Evolutionary conservation across 2,113 vertebrate genomes (phyloP).

Genomic region (Egretta garzetta): DNA sequence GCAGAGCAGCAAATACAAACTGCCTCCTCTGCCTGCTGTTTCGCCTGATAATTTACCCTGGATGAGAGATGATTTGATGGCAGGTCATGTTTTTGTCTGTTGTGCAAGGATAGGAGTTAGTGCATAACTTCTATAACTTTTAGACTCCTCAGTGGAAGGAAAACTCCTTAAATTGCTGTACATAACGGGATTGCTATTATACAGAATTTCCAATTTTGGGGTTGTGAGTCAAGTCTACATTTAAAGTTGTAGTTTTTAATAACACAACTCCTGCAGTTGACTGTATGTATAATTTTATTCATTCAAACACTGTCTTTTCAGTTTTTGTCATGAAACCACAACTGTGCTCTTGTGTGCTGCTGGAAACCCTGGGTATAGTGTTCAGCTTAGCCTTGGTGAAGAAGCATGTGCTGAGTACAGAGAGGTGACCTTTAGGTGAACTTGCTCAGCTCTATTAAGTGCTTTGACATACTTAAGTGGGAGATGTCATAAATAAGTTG

Average conservation of each 20-base stretch:
- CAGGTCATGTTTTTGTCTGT: background rate
- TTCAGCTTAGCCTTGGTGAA: background rate
- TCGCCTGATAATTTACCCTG: background rate
- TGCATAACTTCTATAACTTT: background rate
- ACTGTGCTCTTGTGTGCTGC: background rate
- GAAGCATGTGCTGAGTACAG: background rate
- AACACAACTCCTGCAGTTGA: background rate
- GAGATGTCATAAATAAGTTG: background rate
- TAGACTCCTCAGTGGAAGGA: background rate
- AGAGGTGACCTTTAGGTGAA: background rate
- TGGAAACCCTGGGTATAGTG: fast-evolving
- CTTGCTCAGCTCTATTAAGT: background rate
- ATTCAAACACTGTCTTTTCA: background rate
- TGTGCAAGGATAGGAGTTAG: background rate
- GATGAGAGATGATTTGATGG: background rate
- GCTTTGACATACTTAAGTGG: background rate
- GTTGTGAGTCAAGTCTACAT: background rate
- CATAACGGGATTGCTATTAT: fast-evolving
- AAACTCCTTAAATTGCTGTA: background rate
- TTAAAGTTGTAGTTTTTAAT: background rate
- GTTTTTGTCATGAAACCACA: background rate
- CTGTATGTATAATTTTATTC: background rate
- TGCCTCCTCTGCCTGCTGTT: background rate
- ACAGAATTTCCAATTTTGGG: background rate
- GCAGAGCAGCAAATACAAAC: background rate